A percentile compares a stretch with the other conserved stretches of the same genome.
phyloP scores from a whole-genome alignment of 2,888 invertebrate species.

The Molorchus minor region DNA sequence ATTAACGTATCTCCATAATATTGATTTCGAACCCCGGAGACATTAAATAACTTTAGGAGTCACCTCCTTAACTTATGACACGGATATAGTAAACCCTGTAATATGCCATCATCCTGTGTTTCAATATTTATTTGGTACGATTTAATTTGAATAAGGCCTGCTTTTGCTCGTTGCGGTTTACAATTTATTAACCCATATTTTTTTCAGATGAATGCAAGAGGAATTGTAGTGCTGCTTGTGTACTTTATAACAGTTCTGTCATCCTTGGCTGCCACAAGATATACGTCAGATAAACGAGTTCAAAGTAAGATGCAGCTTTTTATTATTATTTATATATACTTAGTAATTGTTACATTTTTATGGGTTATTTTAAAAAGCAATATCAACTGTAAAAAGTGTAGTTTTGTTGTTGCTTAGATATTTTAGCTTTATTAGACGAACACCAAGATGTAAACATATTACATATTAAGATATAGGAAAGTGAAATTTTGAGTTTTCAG shows the following conservation, averaged over 20 bases:
- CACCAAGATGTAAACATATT: neutral
- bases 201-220: conserved; percentile 56
- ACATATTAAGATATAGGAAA: neutral
- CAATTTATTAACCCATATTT: conserved; percentile 11
- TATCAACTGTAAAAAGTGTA: neutral
- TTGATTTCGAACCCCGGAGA: too few species aligned
- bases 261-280: conserved; percentile 49
- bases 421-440: neutral
- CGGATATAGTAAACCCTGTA: too few species aligned
- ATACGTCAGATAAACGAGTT: conserved; percentile 51
- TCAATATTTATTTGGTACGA: too few species aligned
- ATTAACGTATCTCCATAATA: too few species aligned
- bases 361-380: neutral
- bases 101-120: too few species aligned
- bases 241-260: conserved; percentile 52
- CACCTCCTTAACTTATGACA: too few species aligned
- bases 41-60: too few species aligned
- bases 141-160: too few species aligned
- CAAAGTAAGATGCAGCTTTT: conserved; percentile 45
- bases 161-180: too few species aligned
- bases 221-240: conserved; percentile 51
- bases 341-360: neutral
- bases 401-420: neutral
- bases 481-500: conserved; percentile 37
- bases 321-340: neutral